phyloP scores from a whole-genome alignment of 2,797 vertebrate genomes.

The Pipistrellus nathusii region DNA sequence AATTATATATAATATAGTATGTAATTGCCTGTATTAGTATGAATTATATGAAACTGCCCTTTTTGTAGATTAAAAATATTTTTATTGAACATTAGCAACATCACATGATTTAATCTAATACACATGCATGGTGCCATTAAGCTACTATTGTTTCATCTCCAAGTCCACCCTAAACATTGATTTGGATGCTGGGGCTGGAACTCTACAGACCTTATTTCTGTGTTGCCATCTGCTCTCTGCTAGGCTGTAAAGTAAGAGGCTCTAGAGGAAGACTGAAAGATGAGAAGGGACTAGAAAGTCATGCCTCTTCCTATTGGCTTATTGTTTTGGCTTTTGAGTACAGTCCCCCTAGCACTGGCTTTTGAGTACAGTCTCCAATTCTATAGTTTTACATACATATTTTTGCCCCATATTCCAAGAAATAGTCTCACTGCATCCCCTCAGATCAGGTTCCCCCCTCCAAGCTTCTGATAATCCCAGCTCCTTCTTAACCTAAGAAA shows the following conservation, averaged over 20 bases:
- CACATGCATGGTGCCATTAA: background rate
- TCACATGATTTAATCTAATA: background rate
- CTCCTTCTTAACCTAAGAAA: background rate
- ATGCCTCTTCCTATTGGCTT: background rate
- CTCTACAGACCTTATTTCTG: background rate
- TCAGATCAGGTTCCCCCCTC: background rate
- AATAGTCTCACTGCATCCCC: background rate
- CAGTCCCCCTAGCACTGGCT: background rate
- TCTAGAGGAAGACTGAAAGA: background rate
- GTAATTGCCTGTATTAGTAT: background rate
- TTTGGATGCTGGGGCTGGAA: background rate
- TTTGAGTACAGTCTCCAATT: background rate
- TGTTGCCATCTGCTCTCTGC: background rate
- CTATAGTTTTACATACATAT: background rate
- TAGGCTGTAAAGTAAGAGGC: background rate
- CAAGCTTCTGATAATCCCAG: background rate
- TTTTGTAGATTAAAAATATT: conserved; percentile 20
- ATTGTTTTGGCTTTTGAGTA: background rate
- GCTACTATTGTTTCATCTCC: background rate
- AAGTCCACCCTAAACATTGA: background rate
- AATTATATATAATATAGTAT: background rate
- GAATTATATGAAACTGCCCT: background rate
- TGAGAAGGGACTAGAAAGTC: background rate
- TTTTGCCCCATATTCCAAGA: background rate
- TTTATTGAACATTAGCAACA: background rate